A percentile compares a stretch with the other conserved stretches of the same genome.
These are phyloP conservation scores for Drosophila phalerata DNA, from an alignment of 2,888 invertebrate species.

Conservation along the genomic window DNA sequence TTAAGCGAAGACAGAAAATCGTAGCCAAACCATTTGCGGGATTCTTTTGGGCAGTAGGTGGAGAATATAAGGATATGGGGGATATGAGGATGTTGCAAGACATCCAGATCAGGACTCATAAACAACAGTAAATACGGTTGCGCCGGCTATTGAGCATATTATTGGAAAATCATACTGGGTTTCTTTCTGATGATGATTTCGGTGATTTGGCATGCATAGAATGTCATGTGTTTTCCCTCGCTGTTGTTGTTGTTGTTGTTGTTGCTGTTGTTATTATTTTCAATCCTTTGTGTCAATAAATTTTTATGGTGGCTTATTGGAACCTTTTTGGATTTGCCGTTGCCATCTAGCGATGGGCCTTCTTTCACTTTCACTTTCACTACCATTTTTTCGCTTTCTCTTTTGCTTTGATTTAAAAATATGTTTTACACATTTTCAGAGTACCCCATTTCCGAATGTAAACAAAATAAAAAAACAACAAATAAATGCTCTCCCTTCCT, in stretches of 20 bases:
- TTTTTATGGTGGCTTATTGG: slow-evolving; percentile 78
- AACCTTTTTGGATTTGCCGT: slow-evolving; percentile 71
- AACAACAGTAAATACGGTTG: slow-evolving; percentile 79
- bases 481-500: slow-evolving; percentile 24
- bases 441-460: slow-evolving; percentile 22
- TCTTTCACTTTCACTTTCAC: not conserved
- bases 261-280: slow-evolving; percentile 53
- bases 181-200: not conserved
- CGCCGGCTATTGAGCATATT: slow-evolving; percentile 53
- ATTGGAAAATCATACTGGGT: slow-evolving; percentile 52
- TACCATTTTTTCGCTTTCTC: not conserved
- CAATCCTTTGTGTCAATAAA: slow-evolving; percentile 79
- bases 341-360: slow-evolving; percentile 4
- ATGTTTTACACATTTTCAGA: slow-evolving; percentile 61
- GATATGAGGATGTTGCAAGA: slow-evolving; percentile 7
- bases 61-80: not conserved
- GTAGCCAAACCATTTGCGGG: slow-evolving; percentile 45
- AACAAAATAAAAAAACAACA: slow-evolving; percentile 27
- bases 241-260: slow-evolving; percentile 46
- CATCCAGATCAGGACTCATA: slow-evolving; percentile 61
- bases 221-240: slow-evolving; percentile 47
- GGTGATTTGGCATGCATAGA: slow-evolving; percentile 66
- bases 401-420: slow-evolving; percentile 76
- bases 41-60: slow-evolving; percentile 17
- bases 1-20: slow-evolving; percentile 47